phyloP scores from a whole-genome alignment of 1,140 invertebrate species.

The Pteromalus puparum region DNA sequence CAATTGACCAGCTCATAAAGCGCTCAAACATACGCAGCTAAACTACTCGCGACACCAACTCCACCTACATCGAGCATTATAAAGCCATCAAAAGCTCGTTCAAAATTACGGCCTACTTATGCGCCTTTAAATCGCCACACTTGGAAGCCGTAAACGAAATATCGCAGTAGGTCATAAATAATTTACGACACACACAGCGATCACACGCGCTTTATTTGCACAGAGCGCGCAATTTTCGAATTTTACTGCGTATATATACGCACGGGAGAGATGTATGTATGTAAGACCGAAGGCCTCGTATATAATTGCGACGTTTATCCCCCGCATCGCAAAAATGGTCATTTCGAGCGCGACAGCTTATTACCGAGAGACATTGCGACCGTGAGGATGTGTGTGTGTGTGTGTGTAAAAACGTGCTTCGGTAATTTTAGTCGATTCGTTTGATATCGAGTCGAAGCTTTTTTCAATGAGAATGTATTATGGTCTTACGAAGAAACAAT shows the following conservation, averaged over 20 bases:
- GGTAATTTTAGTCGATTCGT: too few relatives aligned
- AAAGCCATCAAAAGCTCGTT: not conserved
- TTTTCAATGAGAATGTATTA: too few relatives aligned
- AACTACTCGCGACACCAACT: not conserved
- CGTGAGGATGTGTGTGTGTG: too few relatives aligned
- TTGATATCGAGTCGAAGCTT: too few relatives aligned
- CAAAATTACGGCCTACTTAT: not conserved
- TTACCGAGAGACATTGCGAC: not conserved
- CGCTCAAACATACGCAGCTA: too few relatives aligned
- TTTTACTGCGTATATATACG: not conserved
- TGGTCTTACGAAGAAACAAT: too few relatives aligned
- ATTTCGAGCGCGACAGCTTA: not conserved
- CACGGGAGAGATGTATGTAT: not conserved
- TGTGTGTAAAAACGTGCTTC: too few relatives aligned
- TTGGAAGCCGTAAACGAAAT: not conserved
- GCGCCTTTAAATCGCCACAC: not conserved
- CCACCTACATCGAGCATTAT: not conserved
- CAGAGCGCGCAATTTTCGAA: not conserved
- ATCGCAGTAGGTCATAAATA: not conserved
- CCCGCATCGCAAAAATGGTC: not conserved
- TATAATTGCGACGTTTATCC: not conserved
- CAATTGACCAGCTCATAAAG: not conserved
- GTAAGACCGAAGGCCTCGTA: not conserved
- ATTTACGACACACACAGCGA: not conserved
- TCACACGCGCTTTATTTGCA: not conserved